Base-by-base conservation (phyloP, 2,113 vertebrate genomes). In the Brachypodius melanocephalos region DNA sequence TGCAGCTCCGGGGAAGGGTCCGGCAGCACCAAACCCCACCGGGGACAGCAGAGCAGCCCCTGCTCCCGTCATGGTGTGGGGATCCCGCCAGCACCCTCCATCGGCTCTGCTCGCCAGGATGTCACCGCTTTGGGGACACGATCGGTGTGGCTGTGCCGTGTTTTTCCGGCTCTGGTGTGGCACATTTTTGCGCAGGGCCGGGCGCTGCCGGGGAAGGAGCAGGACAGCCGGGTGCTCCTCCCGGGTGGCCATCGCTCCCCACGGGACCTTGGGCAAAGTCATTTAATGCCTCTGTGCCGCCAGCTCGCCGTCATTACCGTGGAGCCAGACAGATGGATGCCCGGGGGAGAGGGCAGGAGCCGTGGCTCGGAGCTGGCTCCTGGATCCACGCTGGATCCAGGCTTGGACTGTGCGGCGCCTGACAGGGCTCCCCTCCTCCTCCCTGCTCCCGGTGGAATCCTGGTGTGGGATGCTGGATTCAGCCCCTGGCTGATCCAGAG, bases 311-410 rank as follows among this genome's bases (percentile, higher is more conserved):
- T 93, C 93, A 95, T 96, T 94, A 95, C 0, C 0, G 68, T 49
- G 93, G 95, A 93, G 96, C 87, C 95, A 92, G 96, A 92, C 80
- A 0, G 93, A 36, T 65, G 93, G 89, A 69, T 82, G 95, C 96
- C 92, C 66, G 65, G 62, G 88, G 93, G 57, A 91, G 54, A 85
- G 68, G 87, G 76, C 80, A 89, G 95, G 93, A 81, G 46, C 7
- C 40, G 1, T 3, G 32, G 76, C 81, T 80, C 5, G 13, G 59
- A 69, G 75, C 38, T 2, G 10, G 59, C 48, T 36, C 66, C n/a
- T 54, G 57, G 58, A 81, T 73, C 22, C 43, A 26, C 55, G 1
- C 14, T 14, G 76, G 32, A 66, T 49, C 69, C 46, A 21, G 77
- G 59, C 19, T 68, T 22, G 61, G 82, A 55, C 46, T 0, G 5